A percentile compares a stretch with the other conserved stretches of the same genome.
Conservation (phyloP, 1,140 invertebrate species). For the Psix sp. region DNA sequence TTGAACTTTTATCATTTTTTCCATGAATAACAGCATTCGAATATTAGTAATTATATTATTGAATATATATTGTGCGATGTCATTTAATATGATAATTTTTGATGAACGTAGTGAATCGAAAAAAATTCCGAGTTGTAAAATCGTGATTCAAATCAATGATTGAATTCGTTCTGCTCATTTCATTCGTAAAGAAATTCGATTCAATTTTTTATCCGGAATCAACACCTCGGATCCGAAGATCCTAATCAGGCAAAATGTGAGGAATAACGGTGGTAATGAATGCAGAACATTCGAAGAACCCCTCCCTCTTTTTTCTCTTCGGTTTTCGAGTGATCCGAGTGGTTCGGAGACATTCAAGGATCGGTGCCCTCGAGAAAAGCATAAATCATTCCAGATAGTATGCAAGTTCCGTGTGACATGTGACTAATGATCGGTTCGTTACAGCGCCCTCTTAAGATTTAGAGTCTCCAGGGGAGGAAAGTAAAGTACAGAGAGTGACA, state of each 20-base stretch:
- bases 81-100: no score
- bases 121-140: no score
- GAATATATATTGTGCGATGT: no score
- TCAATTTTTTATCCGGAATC: no score
- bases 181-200: no score
- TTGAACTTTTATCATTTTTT: no score
- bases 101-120: no score
- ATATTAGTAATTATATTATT: no score
- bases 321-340: slow-evolving; percentile 24
- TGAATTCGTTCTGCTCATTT: no score
- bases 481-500: slow-evolving; percentile 50
- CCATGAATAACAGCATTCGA: no score
- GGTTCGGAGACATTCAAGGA: slow-evolving; percentile 48
- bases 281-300: slow-evolving; percentile 32
- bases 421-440: slow-evolving; percentile 60
- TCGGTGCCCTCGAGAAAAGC: slow-evolving; percentile 51
- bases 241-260: slow-evolving; percentile 36
- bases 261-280: slow-evolving; percentile 44
- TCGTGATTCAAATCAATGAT: no score
- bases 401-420: slow-evolving; percentile 58
- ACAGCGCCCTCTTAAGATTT: slow-evolving; percentile 55
- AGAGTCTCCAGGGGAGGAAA: slow-evolving; percentile 39
- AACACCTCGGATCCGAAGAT: slow-evolving; percentile 28
- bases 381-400: slow-evolving; percentile 59
- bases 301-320: not conserved